phyloP scores from a whole-genome alignment of 2,797 vertebrate species.

The Lacerta agilis region DNA sequence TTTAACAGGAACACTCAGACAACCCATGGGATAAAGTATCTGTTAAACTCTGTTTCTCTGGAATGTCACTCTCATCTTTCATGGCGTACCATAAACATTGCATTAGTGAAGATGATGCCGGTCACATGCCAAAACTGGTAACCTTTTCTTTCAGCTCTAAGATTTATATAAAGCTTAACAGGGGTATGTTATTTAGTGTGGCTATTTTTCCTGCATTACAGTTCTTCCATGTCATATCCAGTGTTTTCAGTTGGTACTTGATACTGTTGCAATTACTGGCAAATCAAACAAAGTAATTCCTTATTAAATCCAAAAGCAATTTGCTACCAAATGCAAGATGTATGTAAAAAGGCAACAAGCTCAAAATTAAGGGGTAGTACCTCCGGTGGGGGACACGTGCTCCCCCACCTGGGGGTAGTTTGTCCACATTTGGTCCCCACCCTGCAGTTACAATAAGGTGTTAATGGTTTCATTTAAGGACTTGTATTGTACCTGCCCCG shows the following conservation, averaged over 20 bases:
- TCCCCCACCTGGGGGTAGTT: too few relatives aligned
- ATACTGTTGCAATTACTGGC: neutral
- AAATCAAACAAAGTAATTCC: neutral
- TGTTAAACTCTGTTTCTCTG: slow-evolving; percentile 83
- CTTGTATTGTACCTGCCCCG: neutral
- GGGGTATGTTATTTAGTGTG: neutral
- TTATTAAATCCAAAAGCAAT: rapidly evolving
- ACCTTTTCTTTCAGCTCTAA: slow-evolving; percentile 22
- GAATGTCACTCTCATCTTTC: slow-evolving; percentile 84
- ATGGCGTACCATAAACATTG: slow-evolving; percentile 85
- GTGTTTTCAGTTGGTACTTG: neutral
- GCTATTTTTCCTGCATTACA: neutral
- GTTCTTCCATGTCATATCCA: neutral
- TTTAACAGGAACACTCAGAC: slow-evolving; percentile 82
- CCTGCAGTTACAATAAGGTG: neutral
- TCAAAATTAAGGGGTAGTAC: neutral
- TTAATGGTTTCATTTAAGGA: neutral
- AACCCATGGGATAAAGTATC: slow-evolving; percentile 76
- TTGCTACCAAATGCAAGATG: neutral
- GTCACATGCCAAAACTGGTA: slow-evolving; percentile 65
- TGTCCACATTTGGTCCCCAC: too few relatives aligned
- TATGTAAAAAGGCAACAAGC: neutral
- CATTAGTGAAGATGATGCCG: slow-evolving; percentile 62
- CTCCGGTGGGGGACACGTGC: too few relatives aligned
- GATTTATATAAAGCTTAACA: neutral